Evolutionary conservation across 2,113 vertebrate genomes (phyloP).

Genomic region (Trematocara variabile): DNA sequence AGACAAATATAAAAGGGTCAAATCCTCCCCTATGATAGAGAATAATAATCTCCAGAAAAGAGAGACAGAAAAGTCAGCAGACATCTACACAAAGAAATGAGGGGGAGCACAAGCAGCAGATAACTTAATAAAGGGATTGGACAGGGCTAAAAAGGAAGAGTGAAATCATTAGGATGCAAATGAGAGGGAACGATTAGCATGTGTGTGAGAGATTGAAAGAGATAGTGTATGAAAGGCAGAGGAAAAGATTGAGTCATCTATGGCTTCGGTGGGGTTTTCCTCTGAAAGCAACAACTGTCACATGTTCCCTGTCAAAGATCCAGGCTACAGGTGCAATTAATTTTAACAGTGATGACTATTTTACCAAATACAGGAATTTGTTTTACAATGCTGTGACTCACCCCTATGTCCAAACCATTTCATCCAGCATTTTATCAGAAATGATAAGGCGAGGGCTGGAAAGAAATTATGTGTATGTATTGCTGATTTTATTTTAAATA

Average conservation of each 20-base stretch:
- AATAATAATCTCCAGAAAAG: conserved; percentile 28
- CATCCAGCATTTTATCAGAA: neutral
- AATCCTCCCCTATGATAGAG: neutral
- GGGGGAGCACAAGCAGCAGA: conserved; percentile 25
- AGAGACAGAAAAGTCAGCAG: conserved; percentile 19
- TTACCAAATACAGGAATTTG: conserved; percentile 26
- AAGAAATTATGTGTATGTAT: neutral
- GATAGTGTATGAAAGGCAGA: conserved; percentile 62
- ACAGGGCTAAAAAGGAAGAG: conserved; percentile 53
- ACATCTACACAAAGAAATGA: conserved; percentile 49
- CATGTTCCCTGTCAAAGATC: conserved; percentile 50
- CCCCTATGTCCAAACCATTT: conserved; percentile 12
- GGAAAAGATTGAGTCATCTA: conserved; percentile 46
- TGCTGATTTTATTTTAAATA: neutral
- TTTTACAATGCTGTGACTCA: conserved; percentile 36
- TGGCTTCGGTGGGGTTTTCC: conserved; percentile 26
- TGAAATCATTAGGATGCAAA: conserved; percentile 88
- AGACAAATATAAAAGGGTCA: conserved; percentile 2
- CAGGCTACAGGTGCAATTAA: conserved; percentile 47
- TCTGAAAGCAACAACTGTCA: conserved; percentile 50
- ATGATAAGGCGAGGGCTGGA: neutral
- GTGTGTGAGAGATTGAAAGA: conserved; percentile 66
- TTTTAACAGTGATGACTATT: conserved; percentile 50
- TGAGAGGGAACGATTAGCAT: conserved; percentile 79
- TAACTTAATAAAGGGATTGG: conserved; percentile 59